These are phyloP conservation scores for Ecdyonurus torrentis DNA, from an alignment of 2,888 invertebrate species.

Conservation along the genomic window DNA sequence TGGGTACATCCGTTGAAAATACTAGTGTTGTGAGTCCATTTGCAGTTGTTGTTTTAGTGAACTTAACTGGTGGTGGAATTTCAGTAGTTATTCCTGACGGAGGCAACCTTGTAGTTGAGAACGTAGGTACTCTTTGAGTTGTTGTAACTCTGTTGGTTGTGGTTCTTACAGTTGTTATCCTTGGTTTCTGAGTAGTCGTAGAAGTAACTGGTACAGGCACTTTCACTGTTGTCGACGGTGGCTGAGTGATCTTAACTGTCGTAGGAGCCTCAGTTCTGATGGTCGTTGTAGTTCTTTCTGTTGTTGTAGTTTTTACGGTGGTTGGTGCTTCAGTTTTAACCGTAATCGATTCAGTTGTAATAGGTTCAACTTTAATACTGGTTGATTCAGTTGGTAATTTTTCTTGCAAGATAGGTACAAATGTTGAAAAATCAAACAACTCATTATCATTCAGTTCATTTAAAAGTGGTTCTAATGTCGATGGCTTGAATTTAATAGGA, in stretches of 20 bases:
- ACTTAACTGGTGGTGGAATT: neutral
- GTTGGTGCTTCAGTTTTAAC: too few relatives aligned
- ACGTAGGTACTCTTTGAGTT: slow-evolving; percentile 1
- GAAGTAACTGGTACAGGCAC: slow-evolving; percentile 14
- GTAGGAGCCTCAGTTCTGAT: slow-evolving; percentile 13
- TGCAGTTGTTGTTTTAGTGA: neutral
- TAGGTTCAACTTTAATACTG: too few relatives aligned
- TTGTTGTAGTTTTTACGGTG: slow-evolving; percentile 16
- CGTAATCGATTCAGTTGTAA: too few relatives aligned
- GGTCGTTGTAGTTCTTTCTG: slow-evolving; percentile 12
- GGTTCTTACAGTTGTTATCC: slow-evolving; percentile 16
- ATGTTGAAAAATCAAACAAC: too few relatives aligned
- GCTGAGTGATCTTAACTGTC: slow-evolving; percentile 15
- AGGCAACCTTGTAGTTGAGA: slow-evolving; percentile 4
- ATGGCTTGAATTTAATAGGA: too few relatives aligned
- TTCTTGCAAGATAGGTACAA: too few relatives aligned
- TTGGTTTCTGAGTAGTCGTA: too few relatives aligned
- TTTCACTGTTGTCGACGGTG: slow-evolving; percentile 16
- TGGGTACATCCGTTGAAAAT: too few relatives aligned
- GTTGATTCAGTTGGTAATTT: too few relatives aligned
- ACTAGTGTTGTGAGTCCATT: slow-evolving; percentile 8
- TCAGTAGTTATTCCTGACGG: slow-evolving; percentile 2
- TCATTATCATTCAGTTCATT: too few relatives aligned
- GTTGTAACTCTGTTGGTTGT: slow-evolving; percentile 9
- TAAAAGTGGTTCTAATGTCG: too few relatives aligned